Conservation (phyloP, 2,888 invertebrate species). For the Itoplectis maculator region DNA sequence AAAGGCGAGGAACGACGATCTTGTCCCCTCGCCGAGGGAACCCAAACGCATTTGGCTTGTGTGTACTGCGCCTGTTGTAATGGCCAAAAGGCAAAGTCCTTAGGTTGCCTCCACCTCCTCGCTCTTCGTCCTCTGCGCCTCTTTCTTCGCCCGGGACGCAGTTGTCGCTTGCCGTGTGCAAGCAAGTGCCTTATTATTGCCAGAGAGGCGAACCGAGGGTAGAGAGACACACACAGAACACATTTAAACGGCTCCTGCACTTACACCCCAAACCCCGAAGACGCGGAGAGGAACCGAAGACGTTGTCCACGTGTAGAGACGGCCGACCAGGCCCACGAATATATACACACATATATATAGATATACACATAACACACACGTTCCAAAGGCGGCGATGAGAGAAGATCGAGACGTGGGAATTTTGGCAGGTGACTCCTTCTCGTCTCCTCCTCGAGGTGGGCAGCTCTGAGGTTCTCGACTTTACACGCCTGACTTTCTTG, state of each 20-base stretch:
- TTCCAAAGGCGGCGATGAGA: constrained; percentile 13
- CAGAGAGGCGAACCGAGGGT: constrained; percentile 5
- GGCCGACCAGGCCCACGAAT: too few species aligned
- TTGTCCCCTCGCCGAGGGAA: constrained; percentile 1
- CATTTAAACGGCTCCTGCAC: constrained; percentile 25
- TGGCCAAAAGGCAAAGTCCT: constrained; percentile 49
- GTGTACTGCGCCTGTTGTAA: constrained; percentile 24
- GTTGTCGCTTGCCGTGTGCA: constrained; percentile 36
- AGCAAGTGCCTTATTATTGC: constrained; percentile 53
- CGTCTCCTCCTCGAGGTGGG: constrained; percentile 49
- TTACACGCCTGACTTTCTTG: constrained; percentile 48
- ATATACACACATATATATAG: neutral
- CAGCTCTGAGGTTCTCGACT: constrained; percentile 44
- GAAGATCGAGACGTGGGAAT: constrained; percentile 64
- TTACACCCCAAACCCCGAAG: constrained; percentile 18
- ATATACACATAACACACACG: neutral
- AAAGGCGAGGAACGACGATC: neutral
- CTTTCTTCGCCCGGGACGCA: constrained; percentile 8
- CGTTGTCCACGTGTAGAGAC: neutral
- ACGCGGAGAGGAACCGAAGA: constrained; percentile 4
- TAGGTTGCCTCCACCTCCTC: constrained; percentile 22
- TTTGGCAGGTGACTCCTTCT: constrained; percentile 65
- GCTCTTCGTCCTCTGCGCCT: neutral
- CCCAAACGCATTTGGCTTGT: neutral
- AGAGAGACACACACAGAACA: constrained; percentile 17